Percentiles rank a stretch among this genome's conserved stretches.
phyloP scores from a whole-genome alignment of 2,888 invertebrate species.

The Lepeophtheirus nordmannii region DNA sequence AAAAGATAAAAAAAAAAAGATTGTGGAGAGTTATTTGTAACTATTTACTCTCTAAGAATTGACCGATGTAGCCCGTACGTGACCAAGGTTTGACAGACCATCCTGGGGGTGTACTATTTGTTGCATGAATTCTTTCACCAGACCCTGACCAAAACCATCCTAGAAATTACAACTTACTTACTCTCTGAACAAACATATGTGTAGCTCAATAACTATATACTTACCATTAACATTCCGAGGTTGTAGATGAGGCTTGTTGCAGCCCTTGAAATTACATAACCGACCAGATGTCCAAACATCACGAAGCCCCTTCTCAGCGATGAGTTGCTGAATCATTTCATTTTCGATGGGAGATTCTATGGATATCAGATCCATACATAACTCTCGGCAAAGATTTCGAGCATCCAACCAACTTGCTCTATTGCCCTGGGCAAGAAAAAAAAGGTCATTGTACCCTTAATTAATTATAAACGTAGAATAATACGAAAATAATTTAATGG shows the following conservation, averaged over 20 bases:
- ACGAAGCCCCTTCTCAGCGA: constrained; percentile 11
- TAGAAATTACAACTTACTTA: not conserved
- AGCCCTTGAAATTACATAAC: constrained; percentile 24
- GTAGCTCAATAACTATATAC: too few relatives aligned
- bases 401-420: constrained; percentile 19
- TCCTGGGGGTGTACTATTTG: constrained; percentile 20
- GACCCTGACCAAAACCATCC: constrained; percentile 25
- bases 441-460: not conserved
- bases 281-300: constrained; percentile 23
- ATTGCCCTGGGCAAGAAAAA: not conserved
- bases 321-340: constrained; percentile 14
- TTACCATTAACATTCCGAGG: constrained; percentile 23
- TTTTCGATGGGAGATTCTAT: constrained; percentile 16
- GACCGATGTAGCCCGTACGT: constrained; percentile 19
- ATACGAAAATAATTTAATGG: too few relatives aligned
- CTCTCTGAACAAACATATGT: not conserved
- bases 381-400: constrained; percentile 21
- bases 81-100: constrained; percentile 22
- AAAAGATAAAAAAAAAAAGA: not conserved
- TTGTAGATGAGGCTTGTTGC: constrained; percentile 23
- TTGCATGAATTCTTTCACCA: constrained; percentile 12
- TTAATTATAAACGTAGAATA: too few relatives aligned
- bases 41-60: constrained; percentile 12
- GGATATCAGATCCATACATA: constrained; percentile 24
- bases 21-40: not conserved